Percentiles rank a stretch among this genome's conserved stretches.
phyloP scores from a whole-genome alignment of 1,140 invertebrate genomes.

The Zaprionus vittiger region DNA sequence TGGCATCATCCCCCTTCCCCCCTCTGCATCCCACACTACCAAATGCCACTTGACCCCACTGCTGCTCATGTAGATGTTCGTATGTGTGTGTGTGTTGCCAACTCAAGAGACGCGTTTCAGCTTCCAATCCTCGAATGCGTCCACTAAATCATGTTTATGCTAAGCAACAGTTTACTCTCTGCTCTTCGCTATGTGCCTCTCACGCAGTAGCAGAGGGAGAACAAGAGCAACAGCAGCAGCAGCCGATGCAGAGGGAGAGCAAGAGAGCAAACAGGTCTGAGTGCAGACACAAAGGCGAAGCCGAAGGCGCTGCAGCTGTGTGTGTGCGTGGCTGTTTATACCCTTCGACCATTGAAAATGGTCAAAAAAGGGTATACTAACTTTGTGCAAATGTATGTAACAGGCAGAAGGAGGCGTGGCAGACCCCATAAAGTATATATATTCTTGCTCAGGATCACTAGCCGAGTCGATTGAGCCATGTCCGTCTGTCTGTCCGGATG shows the following conservation, averaged over 20 bases:
- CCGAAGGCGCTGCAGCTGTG: background rate
- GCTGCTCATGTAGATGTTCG: background rate
- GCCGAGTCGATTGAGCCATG: too few species aligned
- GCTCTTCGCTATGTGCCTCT: slow-evolving; percentile 10
- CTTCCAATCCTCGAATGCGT: slow-evolving; percentile 22
- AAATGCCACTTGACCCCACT: slow-evolving; percentile 41
- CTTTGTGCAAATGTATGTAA: too few species aligned
- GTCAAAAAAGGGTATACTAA: too few species aligned
- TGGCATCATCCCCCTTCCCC: too few species aligned
- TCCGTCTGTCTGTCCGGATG: too few species aligned
- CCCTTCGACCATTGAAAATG: too few species aligned
- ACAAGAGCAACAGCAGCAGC: slow-evolving; percentile 16
- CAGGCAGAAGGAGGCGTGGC: too few species aligned
- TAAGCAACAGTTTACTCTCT: slow-evolving; percentile 17
- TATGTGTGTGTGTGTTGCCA: slow-evolving; percentile 15
- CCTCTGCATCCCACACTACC: background rate
- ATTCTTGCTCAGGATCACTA: too few species aligned
- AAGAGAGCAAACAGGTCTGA: slow-evolving; percentile 43
- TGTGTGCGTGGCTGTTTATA: slow-evolving; percentile 26
- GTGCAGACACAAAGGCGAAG: slow-evolving; percentile 47
- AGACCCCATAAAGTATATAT: too few species aligned
- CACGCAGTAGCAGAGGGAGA: slow-evolving; percentile 1
- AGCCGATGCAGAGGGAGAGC: background rate
- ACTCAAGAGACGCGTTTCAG: slow-evolving; percentile 46
- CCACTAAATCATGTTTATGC: slow-evolving; percentile 57